phyloP scores from a whole-genome alignment of 2,888 invertebrate species.

The Drosophila bunnanda region DNA sequence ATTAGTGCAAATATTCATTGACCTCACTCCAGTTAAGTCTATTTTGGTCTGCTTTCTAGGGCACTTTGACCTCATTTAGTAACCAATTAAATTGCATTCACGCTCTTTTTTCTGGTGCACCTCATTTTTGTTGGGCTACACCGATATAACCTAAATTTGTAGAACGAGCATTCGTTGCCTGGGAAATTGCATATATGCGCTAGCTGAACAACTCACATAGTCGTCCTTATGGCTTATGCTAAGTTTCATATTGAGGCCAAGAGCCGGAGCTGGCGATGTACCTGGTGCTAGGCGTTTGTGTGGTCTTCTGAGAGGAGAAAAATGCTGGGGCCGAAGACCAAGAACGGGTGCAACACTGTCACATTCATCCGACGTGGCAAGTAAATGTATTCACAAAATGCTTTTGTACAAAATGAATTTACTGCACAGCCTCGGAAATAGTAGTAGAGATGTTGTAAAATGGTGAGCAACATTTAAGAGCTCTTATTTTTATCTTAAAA shows the following conservation, averaged over 20 bases:
- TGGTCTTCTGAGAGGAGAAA: background rate
- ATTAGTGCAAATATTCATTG: no score
- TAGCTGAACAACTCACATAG: background rate
- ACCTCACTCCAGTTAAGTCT: background rate
- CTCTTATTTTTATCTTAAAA: slow-evolving; percentile 55
- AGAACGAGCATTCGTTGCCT: slow-evolving; percentile 24
- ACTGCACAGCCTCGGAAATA: slow-evolving; percentile 53
- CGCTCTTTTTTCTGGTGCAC: background rate
- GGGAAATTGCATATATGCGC: background rate
- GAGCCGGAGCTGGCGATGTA: background rate
- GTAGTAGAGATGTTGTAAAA: slow-evolving; percentile 16
- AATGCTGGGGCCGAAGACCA: background rate
- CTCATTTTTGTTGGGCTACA: slow-evolving; percentile 15
- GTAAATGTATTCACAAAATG: slow-evolving; percentile 61
- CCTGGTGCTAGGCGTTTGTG: background rate
- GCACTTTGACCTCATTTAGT: slow-evolving; percentile 2
- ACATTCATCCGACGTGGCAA: slow-evolving; percentile 51
- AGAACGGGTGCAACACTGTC: slow-evolving; percentile 1
- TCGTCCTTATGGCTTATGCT: background rate
- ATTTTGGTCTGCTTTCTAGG: background rate
- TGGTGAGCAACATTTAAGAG: slow-evolving; percentile 52
- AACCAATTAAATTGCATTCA: slow-evolving; percentile 17
- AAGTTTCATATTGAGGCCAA: slow-evolving; percentile 1
- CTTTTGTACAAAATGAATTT: slow-evolving; percentile 58
- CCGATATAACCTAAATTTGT: slow-evolving; percentile 65